phyloP scores from a whole-genome alignment of 2,888 invertebrate genomes.

The Euclidia mi region DNA sequence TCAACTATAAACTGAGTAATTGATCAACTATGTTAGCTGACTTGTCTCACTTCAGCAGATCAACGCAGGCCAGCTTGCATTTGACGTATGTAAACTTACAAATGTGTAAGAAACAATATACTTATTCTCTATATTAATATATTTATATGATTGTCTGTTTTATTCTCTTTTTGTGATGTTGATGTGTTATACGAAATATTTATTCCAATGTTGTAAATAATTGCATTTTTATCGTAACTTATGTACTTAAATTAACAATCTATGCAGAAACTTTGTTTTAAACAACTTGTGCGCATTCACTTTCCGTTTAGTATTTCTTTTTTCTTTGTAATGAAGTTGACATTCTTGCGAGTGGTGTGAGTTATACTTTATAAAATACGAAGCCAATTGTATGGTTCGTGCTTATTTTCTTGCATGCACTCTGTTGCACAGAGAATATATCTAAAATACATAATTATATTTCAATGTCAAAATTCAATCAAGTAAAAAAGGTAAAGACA shows the following conservation, averaged over 20 bases:
- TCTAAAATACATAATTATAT: slow-evolving; percentile 5
- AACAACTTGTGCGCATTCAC: slow-evolving; percentile 30
- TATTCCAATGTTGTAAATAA: slow-evolving; percentile 44
- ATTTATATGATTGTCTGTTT: slow-evolving; percentile 23
- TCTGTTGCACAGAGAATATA: not conserved
- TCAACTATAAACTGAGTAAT: too few relatives aligned
- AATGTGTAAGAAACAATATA: slow-evolving; percentile 1
- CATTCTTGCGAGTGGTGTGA: slow-evolving; percentile 29
- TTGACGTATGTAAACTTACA: too few relatives aligned
- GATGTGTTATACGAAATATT: slow-evolving; percentile 43
- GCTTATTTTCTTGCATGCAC: not conserved
- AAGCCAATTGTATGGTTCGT: not conserved
- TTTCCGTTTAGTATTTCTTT: slow-evolving; percentile 17
- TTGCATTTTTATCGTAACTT: slow-evolving; percentile 48
- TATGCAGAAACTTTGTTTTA: slow-evolving; percentile 22
- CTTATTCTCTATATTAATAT: slow-evolving; percentile 18
- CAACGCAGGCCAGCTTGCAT: too few relatives aligned
- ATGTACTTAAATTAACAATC: slow-evolving; percentile 49
- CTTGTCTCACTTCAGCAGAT: too few relatives aligned
- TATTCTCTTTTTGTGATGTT: slow-evolving; percentile 33
- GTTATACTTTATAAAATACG: not conserved
- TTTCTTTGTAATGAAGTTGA: slow-evolving; percentile 32
- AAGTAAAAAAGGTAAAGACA: too few relatives aligned
- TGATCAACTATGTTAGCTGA: too few relatives aligned
- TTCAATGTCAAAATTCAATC: too few relatives aligned